A percentile compares a stretch with the other conserved stretches of the same genome.
phyloP scores from a whole-genome alignment of 2,797 vertebrate genomes.

The Synanceia verrucosa region DNA sequence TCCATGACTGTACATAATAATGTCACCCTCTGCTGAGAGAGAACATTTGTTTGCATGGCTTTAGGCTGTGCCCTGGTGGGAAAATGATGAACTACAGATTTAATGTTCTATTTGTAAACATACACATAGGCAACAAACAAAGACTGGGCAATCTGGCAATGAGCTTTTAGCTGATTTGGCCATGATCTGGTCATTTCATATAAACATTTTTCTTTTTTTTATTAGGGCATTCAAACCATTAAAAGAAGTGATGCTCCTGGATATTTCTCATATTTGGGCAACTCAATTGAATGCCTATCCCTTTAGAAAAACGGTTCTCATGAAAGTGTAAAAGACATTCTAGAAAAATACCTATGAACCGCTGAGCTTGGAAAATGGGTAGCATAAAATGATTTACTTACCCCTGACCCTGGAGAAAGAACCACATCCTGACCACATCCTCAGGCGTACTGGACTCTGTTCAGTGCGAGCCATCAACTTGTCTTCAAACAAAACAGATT shows the following conservation, averaged over 20 bases:
- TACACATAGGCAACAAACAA: background rate
- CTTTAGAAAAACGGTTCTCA: background rate
- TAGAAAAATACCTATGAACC: background rate
- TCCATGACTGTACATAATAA: too few relatives aligned
- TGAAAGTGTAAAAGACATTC: background rate
- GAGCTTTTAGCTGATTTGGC: background rate
- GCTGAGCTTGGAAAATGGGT: background rate
- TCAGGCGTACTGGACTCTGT: too few relatives aligned
- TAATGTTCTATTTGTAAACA: background rate
- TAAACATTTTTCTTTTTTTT: background rate
- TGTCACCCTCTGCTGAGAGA: background rate
- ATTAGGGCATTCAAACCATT: background rate
- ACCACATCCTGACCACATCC: too few relatives aligned
- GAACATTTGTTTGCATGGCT: slow-evolving; percentile 26
- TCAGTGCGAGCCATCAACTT: too few relatives aligned
- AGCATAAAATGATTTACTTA: background rate
- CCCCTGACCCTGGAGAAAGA: too few relatives aligned
- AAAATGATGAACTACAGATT: slow-evolving; percentile 46
- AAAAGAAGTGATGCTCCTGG: background rate
- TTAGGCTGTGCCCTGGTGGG: slow-evolving; percentile 66
- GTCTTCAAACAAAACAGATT: too few relatives aligned
- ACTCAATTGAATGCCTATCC: background rate
- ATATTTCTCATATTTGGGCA: background rate
- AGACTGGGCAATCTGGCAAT: background rate
- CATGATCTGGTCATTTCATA: background rate